phyloP scores from a whole-genome alignment of 2,113 vertebrate species.

The Lathamus discolor region DNA sequence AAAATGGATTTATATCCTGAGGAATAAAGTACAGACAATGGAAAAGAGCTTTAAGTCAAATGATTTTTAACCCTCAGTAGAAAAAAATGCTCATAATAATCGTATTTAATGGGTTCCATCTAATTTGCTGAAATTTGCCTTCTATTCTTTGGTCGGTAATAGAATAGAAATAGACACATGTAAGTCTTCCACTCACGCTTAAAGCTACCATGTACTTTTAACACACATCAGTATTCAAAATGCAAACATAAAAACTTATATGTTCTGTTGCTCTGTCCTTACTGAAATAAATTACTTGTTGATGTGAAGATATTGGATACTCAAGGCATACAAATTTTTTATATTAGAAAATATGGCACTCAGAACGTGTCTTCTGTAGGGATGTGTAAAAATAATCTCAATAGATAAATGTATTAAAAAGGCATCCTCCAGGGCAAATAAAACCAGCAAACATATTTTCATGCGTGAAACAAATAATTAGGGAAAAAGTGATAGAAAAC shows the following conservation, averaged over 20 bases:
- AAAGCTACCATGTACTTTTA: slow-evolving; percentile 28
- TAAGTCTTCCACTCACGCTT: not conserved
- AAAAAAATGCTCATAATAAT: slow-evolving; percentile 62
- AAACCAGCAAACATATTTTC: slow-evolving; percentile 42
- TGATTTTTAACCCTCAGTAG: slow-evolving; percentile 64
- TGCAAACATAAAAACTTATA: not conserved
- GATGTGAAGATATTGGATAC: slow-evolving; percentile 36
- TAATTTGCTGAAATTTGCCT: slow-evolving; percentile 44
- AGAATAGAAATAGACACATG: slow-evolving; percentile 5
- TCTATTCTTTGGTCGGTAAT: slow-evolving; percentile 12
- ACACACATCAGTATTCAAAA: slow-evolving; percentile 25
- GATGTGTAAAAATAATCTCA: slow-evolving; percentile 43
- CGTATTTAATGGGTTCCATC: slow-evolving; percentile 19
- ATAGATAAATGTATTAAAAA: slow-evolving; percentile 46
- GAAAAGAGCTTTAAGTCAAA: slow-evolving; percentile 69
- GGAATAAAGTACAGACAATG: slow-evolving; percentile 67
- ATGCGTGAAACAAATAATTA: slow-evolving; percentile 57
- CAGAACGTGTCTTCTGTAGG: slow-evolving; percentile 1
- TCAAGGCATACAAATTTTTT: slow-evolving; percentile 29
- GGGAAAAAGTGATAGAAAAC: slow-evolving; percentile 35
- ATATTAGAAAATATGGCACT: slow-evolving; percentile 20
- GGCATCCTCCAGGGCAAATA: slow-evolving; percentile 20
- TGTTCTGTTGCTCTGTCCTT: not conserved
- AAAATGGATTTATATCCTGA: slow-evolving; percentile 77
- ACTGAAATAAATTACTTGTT: slow-evolving; percentile 51